These are phyloP conservation scores for Ctenicera cuprea DNA, from an alignment of 2,888 invertebrate species.

Conservation along the genomic window DNA sequence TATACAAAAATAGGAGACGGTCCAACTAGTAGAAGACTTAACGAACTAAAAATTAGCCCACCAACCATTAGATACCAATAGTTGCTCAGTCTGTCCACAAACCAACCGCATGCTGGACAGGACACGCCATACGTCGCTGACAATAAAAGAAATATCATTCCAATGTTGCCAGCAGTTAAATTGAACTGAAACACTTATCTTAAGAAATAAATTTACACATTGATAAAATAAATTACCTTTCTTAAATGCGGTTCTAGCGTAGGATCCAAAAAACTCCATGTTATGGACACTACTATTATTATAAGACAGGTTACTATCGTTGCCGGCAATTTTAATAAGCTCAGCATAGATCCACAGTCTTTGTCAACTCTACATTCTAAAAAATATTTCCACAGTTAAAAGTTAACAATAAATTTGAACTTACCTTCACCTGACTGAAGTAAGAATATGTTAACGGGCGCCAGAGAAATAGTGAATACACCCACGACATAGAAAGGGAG, in stretches of 20 bases:
- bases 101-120: constrained; percentile 84
- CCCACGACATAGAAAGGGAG: constrained; percentile 86
- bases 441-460: constrained; percentile 79
- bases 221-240: constrained; percentile 67
- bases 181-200: constrained; percentile 74
- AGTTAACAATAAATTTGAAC: background rate
- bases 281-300: constrained; percentile 81
- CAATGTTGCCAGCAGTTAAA: constrained; percentile 80
- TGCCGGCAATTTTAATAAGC: constrained; percentile 80
- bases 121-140: constrained; percentile 83
- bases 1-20: constrained; percentile 79
- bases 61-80: constrained; percentile 84
- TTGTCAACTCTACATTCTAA: constrained; percentile 74
- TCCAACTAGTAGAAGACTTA: constrained; percentile 79
- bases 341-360: constrained; percentile 77
- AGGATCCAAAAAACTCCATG: constrained; percentile 86
- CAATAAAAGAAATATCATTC: constrained; percentile 81
- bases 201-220: background rate
- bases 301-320: constrained; percentile 82
- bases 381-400: constrained; percentile 58
- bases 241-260: constrained; percentile 84
- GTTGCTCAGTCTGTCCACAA: constrained; percentile 79
- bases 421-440: constrained; percentile 77
- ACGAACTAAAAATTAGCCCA: constrained; percentile 78
- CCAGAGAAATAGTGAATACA: constrained; percentile 77